Evolutionary conservation across 1,140 invertebrate species (phyloP), one percentile per base, ranked within the genome.

Genomic region (Gryllus bimaculatus): DNA sequence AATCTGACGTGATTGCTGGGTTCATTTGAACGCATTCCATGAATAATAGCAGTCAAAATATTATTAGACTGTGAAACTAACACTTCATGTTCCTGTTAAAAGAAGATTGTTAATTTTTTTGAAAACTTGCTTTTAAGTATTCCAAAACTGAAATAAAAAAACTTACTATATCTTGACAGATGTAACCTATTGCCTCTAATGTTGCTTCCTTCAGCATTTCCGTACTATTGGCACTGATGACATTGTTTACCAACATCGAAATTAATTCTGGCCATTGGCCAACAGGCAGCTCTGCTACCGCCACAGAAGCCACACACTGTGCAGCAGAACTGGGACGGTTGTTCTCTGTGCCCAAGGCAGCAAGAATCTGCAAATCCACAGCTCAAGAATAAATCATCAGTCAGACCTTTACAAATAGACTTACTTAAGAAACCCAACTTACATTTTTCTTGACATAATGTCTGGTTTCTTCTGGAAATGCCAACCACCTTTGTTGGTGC

Each of bases 231-330:
- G 89, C 87, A 82, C 94, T 94, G 7, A 98, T 93, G 48, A 99
- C 95, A 89, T 99, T 99, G 83, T 90, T 91, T 20, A 97, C 95
- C 78, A 99, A 88, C 8, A 92, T 88, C 20, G 90, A 87, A 80
- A 99, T 97, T 0, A 99, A 88, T 81, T 97, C 93, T 81, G 90
- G 92, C 94, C 94, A 96, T 83, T 94, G 91, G 73, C 90, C 90
- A 74, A 93, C 90, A 6, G 97, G 95, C 76, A 99, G 88, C 88
- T 99, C 98, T 26, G 96, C 93, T 74, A 98, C 96, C 12, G 98
- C 98, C 80, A 99, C 96, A 86, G 98, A 97, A 12, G 98, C 98
- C 48, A 99, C 96, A 89, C 98, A 99, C 86, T 99, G 98, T 6
- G 98, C 97, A 18, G 98, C 98, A 80, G 96, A 97, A 83, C 97